phyloP scores from a whole-genome alignment of 2,888 invertebrate genomes.

The Monochamus alternatus region DNA sequence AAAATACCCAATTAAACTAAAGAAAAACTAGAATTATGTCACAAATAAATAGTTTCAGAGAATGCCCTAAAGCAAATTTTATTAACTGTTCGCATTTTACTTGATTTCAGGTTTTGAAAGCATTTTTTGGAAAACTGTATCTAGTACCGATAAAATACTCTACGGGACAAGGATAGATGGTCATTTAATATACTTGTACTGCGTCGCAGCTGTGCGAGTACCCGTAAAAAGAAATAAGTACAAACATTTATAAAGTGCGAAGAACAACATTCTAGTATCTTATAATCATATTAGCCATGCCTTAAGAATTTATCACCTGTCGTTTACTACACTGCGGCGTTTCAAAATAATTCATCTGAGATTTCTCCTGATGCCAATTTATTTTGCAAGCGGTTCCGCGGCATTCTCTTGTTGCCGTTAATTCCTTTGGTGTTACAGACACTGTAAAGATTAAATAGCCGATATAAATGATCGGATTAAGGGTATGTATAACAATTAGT shows the following conservation, averaged over 20 bases:
- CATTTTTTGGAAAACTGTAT: no score
- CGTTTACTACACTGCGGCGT: slow-evolving; percentile 54
- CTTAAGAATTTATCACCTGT: slow-evolving; percentile 57
- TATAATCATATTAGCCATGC: slow-evolving; percentile 59
- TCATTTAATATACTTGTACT: slow-evolving; percentile 47
- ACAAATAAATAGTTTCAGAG: no score
- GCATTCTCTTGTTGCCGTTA: slow-evolving; percentile 27
- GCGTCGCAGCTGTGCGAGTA: slow-evolving; percentile 38
- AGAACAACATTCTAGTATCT: slow-evolving; percentile 58
- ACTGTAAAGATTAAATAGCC: not conserved
- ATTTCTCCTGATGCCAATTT: slow-evolving; percentile 47
- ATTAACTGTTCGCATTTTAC: no score
- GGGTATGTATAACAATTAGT: not conserved
- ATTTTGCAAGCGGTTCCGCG: slow-evolving; percentile 40
- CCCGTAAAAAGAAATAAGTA: slow-evolving; percentile 51
- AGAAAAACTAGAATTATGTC: no score
- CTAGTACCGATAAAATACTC: no score
- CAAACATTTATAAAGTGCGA: slow-evolving; percentile 57
- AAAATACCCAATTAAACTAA: no score
- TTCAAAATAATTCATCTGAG: slow-evolving; percentile 54
- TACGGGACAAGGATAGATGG: no score
- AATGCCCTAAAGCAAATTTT: no score
- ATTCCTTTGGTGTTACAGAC: slow-evolving; percentile 15
- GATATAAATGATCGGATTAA: slow-evolving; percentile 1
- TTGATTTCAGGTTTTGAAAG: no score